Base-by-base conservation (phyloP, 2,797 vertebrate genomes). In the Clarias pachynema region DNA sequence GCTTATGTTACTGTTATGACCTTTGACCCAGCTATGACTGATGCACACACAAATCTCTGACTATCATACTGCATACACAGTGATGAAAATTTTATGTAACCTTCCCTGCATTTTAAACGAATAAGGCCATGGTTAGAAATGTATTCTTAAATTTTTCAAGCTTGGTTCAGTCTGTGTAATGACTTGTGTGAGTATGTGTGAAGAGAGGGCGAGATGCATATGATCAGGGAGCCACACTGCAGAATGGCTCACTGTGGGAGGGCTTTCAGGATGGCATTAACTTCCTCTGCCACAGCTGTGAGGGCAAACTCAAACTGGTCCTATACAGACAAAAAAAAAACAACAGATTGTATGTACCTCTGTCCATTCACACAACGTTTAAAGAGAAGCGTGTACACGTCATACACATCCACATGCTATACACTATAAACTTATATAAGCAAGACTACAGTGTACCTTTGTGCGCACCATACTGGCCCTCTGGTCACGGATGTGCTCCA, bases 221-320 rank as follows among this genome's bases (percentile, higher is more conserved):
- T 65, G 79, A 56, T 81, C 79, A 75, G 24, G 59, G 70, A 60
- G 82, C 75, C 65, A 74, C 74, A 29, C 84, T 80, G 37, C 65
- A 70, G 49, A 16, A 66, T 79, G 70, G 87, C 87, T 98, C 94
- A 99, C 93, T 99, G 97, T 0, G 98, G 98, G 91, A 99, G 94
- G 0, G 97, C 97, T 93, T 99, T 99, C 91, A 99, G 94, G 91
- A 99, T 99, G 93, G 97, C 98, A 0, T 99, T 99, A 90, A 99
- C 98, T 89, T 99, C 98, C 91, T 99, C 98, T 0, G 98, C 98
- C 89, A 99, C 98, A 0, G 97, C 98, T 0, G 98, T 99, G 92
- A 99, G 93, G 0, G 98, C 98, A 16, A 99, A 99, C 93, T 99
- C 98, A 94, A 99, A 99, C 95, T 99, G 98, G 92, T 99, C 98